These are phyloP conservation scores for Pachyseris speciosa DNA, from an alignment of 64 coral and sea anemone genomes.

Conservation along the genomic window DNA sequence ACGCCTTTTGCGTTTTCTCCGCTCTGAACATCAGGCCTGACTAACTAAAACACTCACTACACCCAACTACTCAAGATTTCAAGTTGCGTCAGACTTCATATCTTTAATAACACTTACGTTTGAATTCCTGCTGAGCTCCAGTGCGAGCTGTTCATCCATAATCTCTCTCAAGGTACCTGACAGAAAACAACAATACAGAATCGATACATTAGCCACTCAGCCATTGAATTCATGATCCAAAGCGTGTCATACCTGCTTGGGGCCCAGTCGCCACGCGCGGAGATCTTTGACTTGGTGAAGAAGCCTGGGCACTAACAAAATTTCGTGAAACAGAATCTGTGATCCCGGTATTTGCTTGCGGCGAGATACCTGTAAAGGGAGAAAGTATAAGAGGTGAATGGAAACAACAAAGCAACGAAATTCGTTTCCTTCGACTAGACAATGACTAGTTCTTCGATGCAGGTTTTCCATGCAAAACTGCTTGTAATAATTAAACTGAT, in stretches of 20 bases:
- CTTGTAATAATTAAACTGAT: too few species aligned
- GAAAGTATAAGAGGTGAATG: not conserved
- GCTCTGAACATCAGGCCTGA: too few species aligned
- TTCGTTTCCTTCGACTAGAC: too few species aligned
- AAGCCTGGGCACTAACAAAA: not conserved
- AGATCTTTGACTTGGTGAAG: not conserved
- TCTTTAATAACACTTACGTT: too few species aligned
- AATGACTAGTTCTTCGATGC: too few species aligned
- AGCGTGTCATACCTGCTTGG: not conserved
- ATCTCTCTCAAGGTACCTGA: constrained; percentile 68
- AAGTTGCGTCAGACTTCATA: too few species aligned
- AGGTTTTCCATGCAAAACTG: too few species aligned
- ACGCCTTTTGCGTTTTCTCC: too few species aligned
- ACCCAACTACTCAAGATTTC: too few species aligned
- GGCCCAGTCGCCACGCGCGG: not conserved
- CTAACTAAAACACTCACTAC: too few species aligned
- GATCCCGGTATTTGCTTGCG: not conserved
- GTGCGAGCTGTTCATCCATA: constrained; percentile 82
- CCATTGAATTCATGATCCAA: not conserved
- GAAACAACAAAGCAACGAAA: too few species aligned
- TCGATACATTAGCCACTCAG: not conserved
- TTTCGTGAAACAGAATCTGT: not conserved
- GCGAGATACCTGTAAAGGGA: not conserved
- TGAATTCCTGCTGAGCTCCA: constrained; percentile 60
- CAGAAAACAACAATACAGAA: not conserved